Conservation (phyloP, 2,888 invertebrate species). For the Buathra laborator region DNA sequence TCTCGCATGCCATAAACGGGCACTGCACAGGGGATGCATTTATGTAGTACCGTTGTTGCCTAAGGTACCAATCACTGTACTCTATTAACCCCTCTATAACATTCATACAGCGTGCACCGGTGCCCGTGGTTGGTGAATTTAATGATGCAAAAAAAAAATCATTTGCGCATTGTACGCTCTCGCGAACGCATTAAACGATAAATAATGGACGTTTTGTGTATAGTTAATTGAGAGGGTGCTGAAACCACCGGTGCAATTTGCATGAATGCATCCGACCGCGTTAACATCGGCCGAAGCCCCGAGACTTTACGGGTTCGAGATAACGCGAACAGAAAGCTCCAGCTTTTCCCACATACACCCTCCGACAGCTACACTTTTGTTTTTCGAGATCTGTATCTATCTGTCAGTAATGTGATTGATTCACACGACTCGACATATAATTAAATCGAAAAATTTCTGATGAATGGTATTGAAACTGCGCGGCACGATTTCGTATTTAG, state of each 20-base stretch:
- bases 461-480: neutral
- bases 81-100: neutral
- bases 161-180: neutral
- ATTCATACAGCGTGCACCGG: neutral
- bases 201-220: conserved; percentile 19
- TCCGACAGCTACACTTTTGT: neutral
- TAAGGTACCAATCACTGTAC: neutral
- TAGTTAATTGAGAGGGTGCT: neutral
- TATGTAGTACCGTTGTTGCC: neutral
- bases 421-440: neutral
- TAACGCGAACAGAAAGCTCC: conserved; percentile 9
- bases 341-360: neutral
- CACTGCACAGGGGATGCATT: neutral
- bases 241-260: neutral
- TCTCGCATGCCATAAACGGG: neutral
- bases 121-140: neutral
- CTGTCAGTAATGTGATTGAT: neutral
- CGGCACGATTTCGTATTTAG: neutral
- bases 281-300: neutral
- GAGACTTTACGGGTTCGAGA: neutral
- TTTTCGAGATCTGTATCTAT: conserved; percentile 2
- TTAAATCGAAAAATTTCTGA: neutral
- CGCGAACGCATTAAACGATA: conserved; percentile 10
- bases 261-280: neutral
- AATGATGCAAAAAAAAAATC: conserved; percentile 1